Evolutionary conservation across 2,113 vertebrate genomes (phyloP).

Genomic region (Ptilonorhynchus violaceus): DNA sequence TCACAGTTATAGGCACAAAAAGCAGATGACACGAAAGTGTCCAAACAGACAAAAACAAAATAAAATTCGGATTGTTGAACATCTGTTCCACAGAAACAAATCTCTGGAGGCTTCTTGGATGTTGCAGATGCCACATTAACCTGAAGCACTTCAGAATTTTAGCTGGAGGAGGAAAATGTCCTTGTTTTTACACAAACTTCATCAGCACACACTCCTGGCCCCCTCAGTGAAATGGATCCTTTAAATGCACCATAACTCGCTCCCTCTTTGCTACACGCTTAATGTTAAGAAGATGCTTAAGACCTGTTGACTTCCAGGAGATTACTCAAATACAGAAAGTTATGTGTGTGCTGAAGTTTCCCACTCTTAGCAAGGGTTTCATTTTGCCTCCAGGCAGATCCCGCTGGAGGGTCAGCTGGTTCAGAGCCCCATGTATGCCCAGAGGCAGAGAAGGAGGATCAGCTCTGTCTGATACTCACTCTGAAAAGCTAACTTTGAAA

Average conservation of each 20-base stretch:
- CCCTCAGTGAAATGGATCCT: not conserved
- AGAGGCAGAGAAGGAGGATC: not conserved
- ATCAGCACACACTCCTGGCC: not conserved
- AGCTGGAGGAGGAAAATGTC: not conserved
- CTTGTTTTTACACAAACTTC: not conserved
- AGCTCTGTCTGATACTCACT: not conserved
- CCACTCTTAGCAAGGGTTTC: not conserved
- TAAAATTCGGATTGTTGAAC: not conserved
- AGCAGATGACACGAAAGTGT: not conserved
- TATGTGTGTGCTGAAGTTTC: not conserved
- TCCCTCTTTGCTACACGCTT: not conserved
- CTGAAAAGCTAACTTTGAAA: not conserved
- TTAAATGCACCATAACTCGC: not conserved
- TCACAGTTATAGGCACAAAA: not conserved
- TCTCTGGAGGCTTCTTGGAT: not conserved
- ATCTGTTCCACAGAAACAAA: constrained; percentile 5
- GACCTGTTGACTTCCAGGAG: not conserved
- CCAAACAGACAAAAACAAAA: not conserved
- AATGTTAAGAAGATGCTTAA: not conserved
- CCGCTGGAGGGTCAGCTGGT: not conserved
- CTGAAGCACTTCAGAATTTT: not conserved
- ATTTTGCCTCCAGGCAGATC: not conserved
- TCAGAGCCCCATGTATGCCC: not conserved
- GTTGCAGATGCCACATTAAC: not conserved
- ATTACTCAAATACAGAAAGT: not conserved